Evolutionary conservation across 1,140 invertebrate species (phyloP).

Genomic region (Caenorhabditis remanei): DNA sequence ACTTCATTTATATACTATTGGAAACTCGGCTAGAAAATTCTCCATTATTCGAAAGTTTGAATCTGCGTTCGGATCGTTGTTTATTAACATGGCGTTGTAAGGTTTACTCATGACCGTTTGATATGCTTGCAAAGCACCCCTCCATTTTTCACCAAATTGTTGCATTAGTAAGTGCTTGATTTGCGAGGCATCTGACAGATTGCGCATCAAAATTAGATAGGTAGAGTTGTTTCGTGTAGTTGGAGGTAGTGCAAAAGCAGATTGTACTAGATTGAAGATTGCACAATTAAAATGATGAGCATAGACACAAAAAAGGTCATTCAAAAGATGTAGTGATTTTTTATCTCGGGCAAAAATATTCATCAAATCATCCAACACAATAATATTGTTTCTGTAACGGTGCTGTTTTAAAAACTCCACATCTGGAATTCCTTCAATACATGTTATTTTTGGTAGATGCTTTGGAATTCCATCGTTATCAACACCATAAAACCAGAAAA

Average conservation of each 20-base stretch:
- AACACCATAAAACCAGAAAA: conserved; percentile 10
- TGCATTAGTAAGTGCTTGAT: conserved; percentile 1
- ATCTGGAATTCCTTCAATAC: background rate
- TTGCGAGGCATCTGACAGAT: conserved; percentile 1
- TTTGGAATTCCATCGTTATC: background rate
- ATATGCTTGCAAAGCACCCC: background rate
- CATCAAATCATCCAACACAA: background rate
- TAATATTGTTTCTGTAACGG: background rate
- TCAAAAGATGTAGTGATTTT: background rate
- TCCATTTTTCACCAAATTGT: conserved; percentile 13
- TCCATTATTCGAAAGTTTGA: background rate
- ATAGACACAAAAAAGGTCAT: background rate
- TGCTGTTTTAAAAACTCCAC: background rate
- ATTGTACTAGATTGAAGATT: conserved; percentile 2
- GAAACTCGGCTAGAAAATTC: background rate
- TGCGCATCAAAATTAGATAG: conserved; percentile 4
- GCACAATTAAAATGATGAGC: conserved; percentile 14
- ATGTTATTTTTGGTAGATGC: background rate
- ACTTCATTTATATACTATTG: conserved; percentile 5
- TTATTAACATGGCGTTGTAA: background rate
- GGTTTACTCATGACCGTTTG: background rate
- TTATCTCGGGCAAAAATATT: conserved; percentile 14
- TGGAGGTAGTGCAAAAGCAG: background rate
- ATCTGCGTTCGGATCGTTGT: background rate
- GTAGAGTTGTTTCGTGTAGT: conserved; percentile 10